Base-by-base conservation (phyloP, 2,113 vertebrate species). In the Carlito syrichta region DNA sequence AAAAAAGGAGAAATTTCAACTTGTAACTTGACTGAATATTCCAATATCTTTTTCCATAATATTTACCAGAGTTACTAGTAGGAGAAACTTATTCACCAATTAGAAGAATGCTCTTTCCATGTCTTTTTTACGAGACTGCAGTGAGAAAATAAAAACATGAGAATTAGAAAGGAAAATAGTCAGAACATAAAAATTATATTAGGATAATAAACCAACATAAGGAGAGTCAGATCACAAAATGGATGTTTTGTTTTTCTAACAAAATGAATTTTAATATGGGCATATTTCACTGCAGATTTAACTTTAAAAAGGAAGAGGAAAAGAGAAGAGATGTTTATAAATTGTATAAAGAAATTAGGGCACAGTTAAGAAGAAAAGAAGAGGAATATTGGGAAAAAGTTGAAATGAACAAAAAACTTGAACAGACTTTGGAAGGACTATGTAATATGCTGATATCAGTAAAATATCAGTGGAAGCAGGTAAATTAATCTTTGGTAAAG, bases 291-390 rank as follows among this genome's bases (percentile, higher is more conserved):
- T 68, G 6, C 86, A 99, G 99, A 95, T 99, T 99, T 98, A 97
- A 98, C 93, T 98, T 99, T 94, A 99, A 99, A 98, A 99, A 99
- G 98, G 99, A 99, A 95, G 99, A 99, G 95, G 99, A 99, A 91
- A 99, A 99, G 92, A 98, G 98, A 38, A 98, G 98, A 68, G 99
- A 98, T 83, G 96, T 97, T 71, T 98, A 98, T 95, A 99, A 98
- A 86, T 96, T 99, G 2, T 98, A 98, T 97, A 98, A 99, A 92
- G 99, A 99, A 92, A 98, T 95, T 77, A 98, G 95, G 91, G 99
- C 99, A 74, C 99, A 99, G 89, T 98, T 99, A 77, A 98, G 96
- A 97, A 98, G 95, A 87, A 99, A 98, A 76, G 99, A 99, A 97
- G 99, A 99, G 97, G 98, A 99, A 66, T 99, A 98, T 17, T 98